phyloP scores from a whole-genome alignment of 2,888 invertebrate species.

The Andrena haemorrhoa region DNA sequence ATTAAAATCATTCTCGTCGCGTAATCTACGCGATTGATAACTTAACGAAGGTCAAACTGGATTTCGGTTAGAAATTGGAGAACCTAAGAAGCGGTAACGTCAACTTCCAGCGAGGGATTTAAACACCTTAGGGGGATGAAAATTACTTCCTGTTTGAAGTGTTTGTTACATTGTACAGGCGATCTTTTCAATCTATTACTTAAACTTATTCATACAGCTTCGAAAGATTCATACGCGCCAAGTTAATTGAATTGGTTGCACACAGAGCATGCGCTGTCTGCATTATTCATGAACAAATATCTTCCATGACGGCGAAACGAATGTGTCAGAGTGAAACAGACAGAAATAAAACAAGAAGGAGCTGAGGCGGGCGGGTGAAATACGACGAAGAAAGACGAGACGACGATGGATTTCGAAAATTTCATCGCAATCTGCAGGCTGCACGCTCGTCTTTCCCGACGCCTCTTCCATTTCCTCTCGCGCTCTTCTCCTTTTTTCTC shows the following conservation, averaged over 20 bases:
- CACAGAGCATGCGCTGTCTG: neutral
- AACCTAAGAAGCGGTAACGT: neutral
- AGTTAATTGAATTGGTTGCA: no score
- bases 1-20: neutral
- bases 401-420: slow-evolving; percentile 64
- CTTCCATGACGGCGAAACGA: neutral
- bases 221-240: neutral
- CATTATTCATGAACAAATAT: neutral
- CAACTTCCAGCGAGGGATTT: no score
- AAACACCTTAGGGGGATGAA: no score
- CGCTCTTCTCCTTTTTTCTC: slow-evolving; percentile 47
- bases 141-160: no score
- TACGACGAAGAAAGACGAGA: slow-evolving; percentile 34
- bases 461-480: slow-evolving; percentile 69
- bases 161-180: no score
- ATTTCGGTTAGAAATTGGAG: neutral
- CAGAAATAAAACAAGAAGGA: slow-evolving; percentile 19
- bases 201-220: neutral
- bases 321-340: neutral
- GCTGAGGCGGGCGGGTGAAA: slow-evolving; percentile 7
- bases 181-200: no score
- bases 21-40: neutral
- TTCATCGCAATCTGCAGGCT: slow-evolving; percentile 55
- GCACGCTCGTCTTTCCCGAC: slow-evolving; percentile 63
- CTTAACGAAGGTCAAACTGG: neutral